A percentile compares a stretch with the other conserved stretches of the same genome.
Conservation (phyloP, 2,113 vertebrate species). For the Narcine bancroftii region DNA sequence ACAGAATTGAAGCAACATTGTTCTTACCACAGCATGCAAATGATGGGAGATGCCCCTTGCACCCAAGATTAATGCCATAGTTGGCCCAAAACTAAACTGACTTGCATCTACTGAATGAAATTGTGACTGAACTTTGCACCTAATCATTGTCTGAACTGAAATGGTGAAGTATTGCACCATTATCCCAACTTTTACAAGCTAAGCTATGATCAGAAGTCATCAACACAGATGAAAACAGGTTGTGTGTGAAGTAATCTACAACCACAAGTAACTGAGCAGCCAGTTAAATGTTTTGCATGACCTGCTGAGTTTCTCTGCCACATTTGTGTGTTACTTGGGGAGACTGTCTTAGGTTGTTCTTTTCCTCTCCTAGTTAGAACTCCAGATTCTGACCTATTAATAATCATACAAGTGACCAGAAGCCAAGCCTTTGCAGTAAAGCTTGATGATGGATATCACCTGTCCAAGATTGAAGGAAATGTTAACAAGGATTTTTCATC, state of each 20-base stretch:
- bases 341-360: not conserved
- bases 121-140: not conserved
- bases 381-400: not conserved
- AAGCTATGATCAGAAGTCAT: not conserved
- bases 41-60: not conserved
- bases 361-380: not conserved
- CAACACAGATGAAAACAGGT: not conserved
- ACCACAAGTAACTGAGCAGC: too few relatives aligned
- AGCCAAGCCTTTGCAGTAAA: not conserved
- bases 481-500: not conserved
- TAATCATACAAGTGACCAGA: not conserved
- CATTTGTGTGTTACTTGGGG: not conserved
- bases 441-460: not conserved
- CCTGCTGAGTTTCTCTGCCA: too few relatives aligned
- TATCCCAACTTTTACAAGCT: not conserved
- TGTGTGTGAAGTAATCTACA: not conserved
- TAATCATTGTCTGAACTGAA: not conserved
- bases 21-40: not conserved
- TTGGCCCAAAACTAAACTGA: not conserved
- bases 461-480: not conserved
- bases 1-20: not conserved
- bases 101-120: not conserved
- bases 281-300: not conserved
- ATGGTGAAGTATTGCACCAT: not conserved
- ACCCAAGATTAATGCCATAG: not conserved